phyloP scores from a whole-genome alignment of 2,888 invertebrate species.

The Timandra comae region DNA sequence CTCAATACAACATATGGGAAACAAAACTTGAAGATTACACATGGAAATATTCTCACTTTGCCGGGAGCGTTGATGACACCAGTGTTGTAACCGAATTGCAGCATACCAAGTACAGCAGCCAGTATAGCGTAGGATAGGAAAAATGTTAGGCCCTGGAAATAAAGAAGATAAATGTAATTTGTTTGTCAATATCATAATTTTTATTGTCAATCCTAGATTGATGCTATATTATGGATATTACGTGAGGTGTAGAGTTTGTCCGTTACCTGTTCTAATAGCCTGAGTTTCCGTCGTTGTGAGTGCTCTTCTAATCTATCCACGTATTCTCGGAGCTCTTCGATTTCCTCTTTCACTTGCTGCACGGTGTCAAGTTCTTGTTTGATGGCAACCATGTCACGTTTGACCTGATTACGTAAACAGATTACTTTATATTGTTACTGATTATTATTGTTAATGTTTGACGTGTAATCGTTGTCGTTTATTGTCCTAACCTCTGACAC shows the following conservation, averaged over 20 bases:
- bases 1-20: background rate
- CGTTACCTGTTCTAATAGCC: slow-evolving; percentile 94
- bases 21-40: background rate
- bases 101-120: slow-evolving; percentile 95
- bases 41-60: slow-evolving; percentile 69
- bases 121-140: slow-evolving; percentile 96
- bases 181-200: too few species aligned
- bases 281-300: slow-evolving; percentile 91
- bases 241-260: too few species aligned
- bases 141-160: slow-evolving; percentile 92
- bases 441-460: slow-evolving; percentile 5
- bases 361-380: slow-evolving; percentile 95
- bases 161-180: too few species aligned
- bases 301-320: slow-evolving; percentile 95
- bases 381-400: slow-evolving; percentile 96
- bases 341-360: slow-evolving; percentile 96
- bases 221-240: too few species aligned
- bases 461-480: too few species aligned
- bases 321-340: slow-evolving; percentile 93
- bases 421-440: background rate
- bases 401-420: slow-evolving; percentile 80
- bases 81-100: slow-evolving; percentile 97
- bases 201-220: too few species aligned
- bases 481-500: slow-evolving; percentile 83
- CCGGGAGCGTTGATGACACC: slow-evolving; percentile 98